A percentile compares a stretch with the other conserved stretches of the same genome.
Conservation (phyloP, 2,797 vertebrate species). For the Neosilurus mollespiculum region DNA sequence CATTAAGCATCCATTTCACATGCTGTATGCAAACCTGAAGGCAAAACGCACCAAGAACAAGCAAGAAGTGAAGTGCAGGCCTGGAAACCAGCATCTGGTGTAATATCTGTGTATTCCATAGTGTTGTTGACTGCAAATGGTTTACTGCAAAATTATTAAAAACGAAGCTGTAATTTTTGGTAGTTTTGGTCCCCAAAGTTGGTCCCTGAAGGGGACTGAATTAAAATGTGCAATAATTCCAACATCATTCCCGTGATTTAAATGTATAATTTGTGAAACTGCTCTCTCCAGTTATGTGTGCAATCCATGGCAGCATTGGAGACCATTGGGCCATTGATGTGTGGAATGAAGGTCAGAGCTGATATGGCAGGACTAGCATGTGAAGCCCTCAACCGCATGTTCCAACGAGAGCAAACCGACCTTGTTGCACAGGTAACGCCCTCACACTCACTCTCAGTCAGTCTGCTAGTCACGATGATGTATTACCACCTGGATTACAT, state of each 20-base stretch:
- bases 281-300: conserved; percentile 82
- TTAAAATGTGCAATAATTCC: neutral
- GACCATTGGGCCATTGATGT: conserved; percentile 92
- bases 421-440: conserved; percentile 88
- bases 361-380: conserved; percentile 92
- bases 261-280: conserved; percentile 7
- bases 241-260: neutral
- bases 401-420: conserved; percentile 96
- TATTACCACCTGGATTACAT: neutral
- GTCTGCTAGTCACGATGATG: neutral
- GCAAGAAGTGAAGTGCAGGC: neutral
- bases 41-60: neutral
- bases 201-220: too few species aligned
- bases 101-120: neutral
- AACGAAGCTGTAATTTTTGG: neutral
- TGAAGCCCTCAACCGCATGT: conserved; percentile 97
- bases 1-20: neutral
- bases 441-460: conserved; percentile 5
- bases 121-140: neutral
- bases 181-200: neutral
- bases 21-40: neutral
- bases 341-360: conserved; percentile 87
- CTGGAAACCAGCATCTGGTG: neutral
- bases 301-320: conserved; percentile 92
- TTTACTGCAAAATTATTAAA: neutral